Evolutionary conservation across 92 coral and sea anemone genomes (phyloP).

Genomic region (Palythoa heliodiscus): DNA sequence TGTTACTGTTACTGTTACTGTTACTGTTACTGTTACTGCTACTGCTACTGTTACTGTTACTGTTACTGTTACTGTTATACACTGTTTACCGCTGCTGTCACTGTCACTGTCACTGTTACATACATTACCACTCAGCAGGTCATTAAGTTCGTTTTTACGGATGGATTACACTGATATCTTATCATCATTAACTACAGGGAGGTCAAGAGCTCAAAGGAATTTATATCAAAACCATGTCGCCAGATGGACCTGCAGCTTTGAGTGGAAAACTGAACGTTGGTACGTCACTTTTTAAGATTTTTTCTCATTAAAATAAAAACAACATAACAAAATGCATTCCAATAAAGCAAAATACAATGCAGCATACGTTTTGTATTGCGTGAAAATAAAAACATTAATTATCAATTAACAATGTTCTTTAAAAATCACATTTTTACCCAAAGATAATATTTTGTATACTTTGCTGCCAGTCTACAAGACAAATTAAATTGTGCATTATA

Average conservation of each 20-base stretch:
- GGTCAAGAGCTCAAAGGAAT: slow-evolving; percentile 94
- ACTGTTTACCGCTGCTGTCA: neutral
- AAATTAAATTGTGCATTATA: too few relatives aligned
- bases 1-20: too few relatives aligned
- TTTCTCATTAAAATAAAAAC: neutral
- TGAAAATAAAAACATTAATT: neutral
- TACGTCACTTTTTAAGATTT: slow-evolving; percentile 21
- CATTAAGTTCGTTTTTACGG: neutral
- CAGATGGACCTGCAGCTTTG: slow-evolving; percentile 92
- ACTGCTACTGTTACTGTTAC: neutral
- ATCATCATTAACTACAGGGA: slow-evolving; percentile 59
- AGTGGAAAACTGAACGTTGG: slow-evolving; percentile 93
- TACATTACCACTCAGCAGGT: neutral
- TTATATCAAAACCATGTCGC: slow-evolving; percentile 89
- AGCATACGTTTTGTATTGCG: neutral
- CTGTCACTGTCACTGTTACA: neutral
- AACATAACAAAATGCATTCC: neutral
- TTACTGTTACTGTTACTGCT: too few relatives aligned
- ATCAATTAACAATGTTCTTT: neutral
- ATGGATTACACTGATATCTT: neutral
- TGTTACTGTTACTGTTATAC: too few relatives aligned
- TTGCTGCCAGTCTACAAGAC: too few relatives aligned
- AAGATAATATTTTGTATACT: too few relatives aligned
- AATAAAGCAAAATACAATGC: neutral
- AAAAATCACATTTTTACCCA: neutral